phyloP scores from a whole-genome alignment of 2,888 invertebrate genomes.

The Lasioglossum lativentre region DNA sequence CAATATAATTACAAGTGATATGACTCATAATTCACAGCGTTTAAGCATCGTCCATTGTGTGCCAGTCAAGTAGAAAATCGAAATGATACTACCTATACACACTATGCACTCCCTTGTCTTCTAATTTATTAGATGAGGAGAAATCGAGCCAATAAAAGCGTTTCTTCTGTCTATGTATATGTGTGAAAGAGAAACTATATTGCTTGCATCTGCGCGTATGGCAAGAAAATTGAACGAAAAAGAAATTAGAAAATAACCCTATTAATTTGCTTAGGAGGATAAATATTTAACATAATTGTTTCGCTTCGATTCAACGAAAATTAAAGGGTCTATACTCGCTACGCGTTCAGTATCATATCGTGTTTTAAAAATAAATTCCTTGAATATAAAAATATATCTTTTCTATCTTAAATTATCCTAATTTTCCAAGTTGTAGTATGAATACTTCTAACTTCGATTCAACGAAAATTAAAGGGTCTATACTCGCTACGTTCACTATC shows the following conservation, averaged over 20 bases:
- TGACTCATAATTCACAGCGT: slow-evolving; percentile 9
- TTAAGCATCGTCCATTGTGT: slow-evolving; percentile 17
- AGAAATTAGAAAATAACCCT: not conserved
- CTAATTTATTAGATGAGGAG: slow-evolving; percentile 40
- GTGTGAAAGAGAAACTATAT: not conserved
- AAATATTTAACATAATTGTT: no score
- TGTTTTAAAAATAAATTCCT: no score
- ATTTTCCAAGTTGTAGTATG: not conserved
- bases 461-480: no score
- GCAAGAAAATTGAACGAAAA: not conserved
- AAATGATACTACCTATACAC: slow-evolving; percentile 20
- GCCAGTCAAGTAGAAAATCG: slow-evolving; percentile 34
- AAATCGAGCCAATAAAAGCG: slow-evolving; percentile 25
- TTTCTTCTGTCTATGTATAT: no score
- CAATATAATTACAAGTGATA: slow-evolving; percentile 8
- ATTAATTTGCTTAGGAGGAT: no score
- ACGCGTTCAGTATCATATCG: no score
- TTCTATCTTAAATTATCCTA: not conserved
- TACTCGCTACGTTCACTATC: no score
- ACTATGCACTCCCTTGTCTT: slow-evolving; percentile 11
- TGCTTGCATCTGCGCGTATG: not conserved
- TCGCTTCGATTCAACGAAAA: no score
- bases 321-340: no score
- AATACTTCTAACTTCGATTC: not conserved
- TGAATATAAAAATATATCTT: no score